Base-by-base conservation (phyloP, 1,140 invertebrate species). In the Sycophaga agraensis region DNA sequence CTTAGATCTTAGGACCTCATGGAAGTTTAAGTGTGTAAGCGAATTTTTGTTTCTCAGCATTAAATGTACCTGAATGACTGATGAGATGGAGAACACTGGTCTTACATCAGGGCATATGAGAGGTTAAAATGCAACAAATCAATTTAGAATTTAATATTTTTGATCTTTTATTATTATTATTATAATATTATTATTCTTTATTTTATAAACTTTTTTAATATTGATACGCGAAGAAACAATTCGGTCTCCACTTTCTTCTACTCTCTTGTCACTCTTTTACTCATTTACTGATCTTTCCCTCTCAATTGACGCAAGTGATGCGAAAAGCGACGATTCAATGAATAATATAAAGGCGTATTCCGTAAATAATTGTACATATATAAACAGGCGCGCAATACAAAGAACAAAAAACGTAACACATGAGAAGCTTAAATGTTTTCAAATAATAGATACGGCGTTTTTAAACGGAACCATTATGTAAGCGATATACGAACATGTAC, bases 21-120 rank as follows among this genome's bases (percentile, higher is more conserved):
- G n/a, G n/a, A n/a, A n/a, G n/a, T 35, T 35, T 50, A 24, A 45
- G 46, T 48, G n/a, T 53, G 14, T 5, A 45, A 53, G 8, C 7
- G 51, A 16, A 19, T 7, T 54, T 55, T n/a, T 50, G 8, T 56
- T 68, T 70, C 68, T 71, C 67, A 70, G 70, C 72, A 75, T 79
- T 77, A 71, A 77, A 77, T 68, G 76, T 77, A 78, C 75, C 74
- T 78, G 76, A 77, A 68, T 68, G 70, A 76, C 70, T 75, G 69
- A 75, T 66, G 73, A 70, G 53, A 66, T 55, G 46, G 51, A 11
- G 43, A 63, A 57, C 19, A 28, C 50, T 39, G 48, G 22, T 62
- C 24, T 58, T 48, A 22, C 35, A 50, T 2, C 14, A 34, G 35
- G 42, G n/a, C 3, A 35, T 26, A 31, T 31, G 11, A n/a, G n/a